Conservation (phyloP, 2,888 invertebrate genomes). For the Caradrina clavipalpis region DNA sequence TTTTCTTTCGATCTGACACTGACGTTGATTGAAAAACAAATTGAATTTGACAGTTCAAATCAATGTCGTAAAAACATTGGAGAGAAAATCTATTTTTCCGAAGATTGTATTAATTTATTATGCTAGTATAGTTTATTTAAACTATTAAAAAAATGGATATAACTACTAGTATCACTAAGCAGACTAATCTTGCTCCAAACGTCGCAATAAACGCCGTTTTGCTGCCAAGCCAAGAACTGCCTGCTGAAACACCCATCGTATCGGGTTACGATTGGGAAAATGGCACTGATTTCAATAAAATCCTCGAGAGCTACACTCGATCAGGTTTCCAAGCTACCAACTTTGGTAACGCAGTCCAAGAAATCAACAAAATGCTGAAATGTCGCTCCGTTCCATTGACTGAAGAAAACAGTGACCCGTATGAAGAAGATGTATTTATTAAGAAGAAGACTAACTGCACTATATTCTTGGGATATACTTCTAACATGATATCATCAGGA, state of each 20-base stretch:
- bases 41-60: constrained; percentile 35
- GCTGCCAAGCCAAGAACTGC: constrained; percentile 92
- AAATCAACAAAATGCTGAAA: constrained; percentile 97
- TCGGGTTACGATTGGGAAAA: constrained; percentile 98
- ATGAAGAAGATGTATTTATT: constrained; percentile 95
- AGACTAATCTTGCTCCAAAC: constrained; percentile 80
- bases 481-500: constrained; percentile 99
- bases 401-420: constrained; percentile 92
- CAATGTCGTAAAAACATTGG: constrained; percentile 42
- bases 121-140: constrained; percentile 39
- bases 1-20: constrained; percentile 17
- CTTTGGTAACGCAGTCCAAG: constrained; percentile 97
- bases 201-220: constrained; percentile 94
- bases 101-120: constrained; percentile 32
- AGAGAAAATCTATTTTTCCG: constrained; percentile 36
- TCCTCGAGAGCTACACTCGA: constrained; percentile 94
- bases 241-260: constrained; percentile 93
- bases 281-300: constrained; percentile 95
- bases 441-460: constrained; percentile 96
- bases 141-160: constrained; percentile 74
- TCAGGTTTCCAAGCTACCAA: constrained; percentile 99
- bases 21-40: constrained; percentile 1
- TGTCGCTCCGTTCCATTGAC: constrained; percentile 93
- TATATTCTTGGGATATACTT: constrained; percentile 99
- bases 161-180: constrained; percentile 70